Evolutionary conservation across 2,113 vertebrate species (phyloP), one percentile per base, ranked within the genome.

Genomic region (Elgaria multicarinata): DNA sequence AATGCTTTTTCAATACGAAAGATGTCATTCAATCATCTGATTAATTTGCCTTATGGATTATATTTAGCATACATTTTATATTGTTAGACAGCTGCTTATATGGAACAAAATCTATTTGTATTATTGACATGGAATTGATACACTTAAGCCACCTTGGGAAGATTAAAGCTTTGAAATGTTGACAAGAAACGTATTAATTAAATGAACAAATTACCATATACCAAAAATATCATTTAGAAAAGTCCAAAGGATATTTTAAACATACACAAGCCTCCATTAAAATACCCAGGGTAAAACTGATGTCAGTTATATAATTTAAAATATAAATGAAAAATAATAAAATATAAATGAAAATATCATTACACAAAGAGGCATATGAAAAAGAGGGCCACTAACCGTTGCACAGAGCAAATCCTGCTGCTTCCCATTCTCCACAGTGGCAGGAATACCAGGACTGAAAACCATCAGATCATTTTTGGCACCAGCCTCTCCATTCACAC

Each of bases 401-500:
- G 74, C 72, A 46, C 72, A 86, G 36, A 86, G 72, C 55, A 86
- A 39, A 77, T 77, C 72, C 85, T 64, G 85, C 71, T 77, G 85
- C 31, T 64, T 86, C 39, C 85, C 85, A 77, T 77, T 86, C 26
- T 86, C 85, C 39, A 33, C 72, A 86, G 24, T 62, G 6, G n/a
- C 71, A 86, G 85, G 72, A 33, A 86, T 66, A 1, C 28, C 74
- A 62, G 85, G 85, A 22, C 85, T 86, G 42, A 87, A 87, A 77
- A 77, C 85, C 85, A 77, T 87, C 39, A 87, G 74, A 33, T 87
- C 74, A 46, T n/a, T n/a, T n/a, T n/a, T n/a, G n/a, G n/a, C n/a
- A n/a, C n/a, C n/a, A n/a, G n/a, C n/a, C n/a, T n/a, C 74, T 31
- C 74, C 74, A 46, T 1, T 77, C 5, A 28, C 74, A 33, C 13